Evolutionary conservation across 1,140 invertebrate genomes (phyloP), one percentile per base, ranked within the genome.

Genomic region (Planococcus citri): DNA sequence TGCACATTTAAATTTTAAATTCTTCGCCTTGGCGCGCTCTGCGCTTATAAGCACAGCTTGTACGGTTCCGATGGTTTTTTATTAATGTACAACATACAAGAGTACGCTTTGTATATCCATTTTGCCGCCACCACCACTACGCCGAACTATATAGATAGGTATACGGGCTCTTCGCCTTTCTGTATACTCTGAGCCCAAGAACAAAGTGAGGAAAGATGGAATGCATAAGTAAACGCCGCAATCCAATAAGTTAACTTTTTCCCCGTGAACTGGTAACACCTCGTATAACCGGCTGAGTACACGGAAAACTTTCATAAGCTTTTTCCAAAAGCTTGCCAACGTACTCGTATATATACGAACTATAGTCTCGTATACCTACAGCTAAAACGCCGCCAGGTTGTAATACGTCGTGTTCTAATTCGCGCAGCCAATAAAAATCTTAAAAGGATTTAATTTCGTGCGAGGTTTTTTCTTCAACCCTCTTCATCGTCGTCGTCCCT

Each of bases 71-170:
- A 64, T 64, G 25, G 60, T 22, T 64, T 64, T 64, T 64, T 64
- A 64, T 64, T 64, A 64, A 64, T 64, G 60, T 64, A 64, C 60
- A 64, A 64, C 60, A 27, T 64, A 64, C 60, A 64, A n/a, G n/a
- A n/a, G 10, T 64, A 3, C 22, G 60, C 21, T 4, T n/a, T 51
- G 41, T 51, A 51, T 51, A 51, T 51, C 41, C 41, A 51, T 51
- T 51, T 51, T 51, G n/a, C 41, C 41, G 41, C 41, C n/a, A n/a
- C n/a, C n/a, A n/a, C n/a, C n/a, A n/a, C n/a, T n/a, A n/a, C n/a
- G 41, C 4, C 4, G 17, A 51, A 51, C 29, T 33, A 33, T 3
- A 12, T 33, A 33, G 3, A 33, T 33, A 51, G n/a, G 17, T 37
- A 51, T 6, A 51, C 41, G n/a, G 6, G 6, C 4, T n/a, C 41